phyloP scores from a whole-genome alignment of 2,888 invertebrate genomes.

The Hyalella azteca region DNA sequence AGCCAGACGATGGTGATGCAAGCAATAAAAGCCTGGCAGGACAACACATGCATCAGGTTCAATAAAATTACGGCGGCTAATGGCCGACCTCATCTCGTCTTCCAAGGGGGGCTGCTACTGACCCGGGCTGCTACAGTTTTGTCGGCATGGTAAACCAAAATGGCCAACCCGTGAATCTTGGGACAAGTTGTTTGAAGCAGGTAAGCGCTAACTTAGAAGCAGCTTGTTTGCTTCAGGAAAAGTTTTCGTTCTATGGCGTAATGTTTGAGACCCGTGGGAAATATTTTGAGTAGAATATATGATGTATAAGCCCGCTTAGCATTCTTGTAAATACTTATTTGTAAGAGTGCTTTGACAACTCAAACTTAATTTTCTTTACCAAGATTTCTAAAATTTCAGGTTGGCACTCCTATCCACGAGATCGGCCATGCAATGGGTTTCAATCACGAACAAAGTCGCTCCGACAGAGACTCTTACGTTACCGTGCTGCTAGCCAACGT shows the following conservation, averaged over 20 bases:
- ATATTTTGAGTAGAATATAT: not conserved
- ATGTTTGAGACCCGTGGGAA: not conserved
- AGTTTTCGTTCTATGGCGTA: not conserved
- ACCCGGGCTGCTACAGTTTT: not conserved
- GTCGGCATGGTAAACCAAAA: not conserved
- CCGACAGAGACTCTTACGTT: not conserved
- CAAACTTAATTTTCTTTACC: not conserved
- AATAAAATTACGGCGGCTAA: not conserved
- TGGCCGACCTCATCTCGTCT: not conserved
- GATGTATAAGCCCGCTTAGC: not conserved
- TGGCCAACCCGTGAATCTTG: not conserved
- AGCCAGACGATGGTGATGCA: not conserved
- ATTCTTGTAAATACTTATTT: not conserved
- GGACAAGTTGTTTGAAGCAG: not conserved
- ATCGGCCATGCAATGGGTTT: not conserved
- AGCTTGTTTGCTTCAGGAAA: not conserved
- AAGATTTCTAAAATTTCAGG: not conserved
- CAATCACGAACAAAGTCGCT: not conserved
- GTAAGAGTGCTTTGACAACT: not conserved
- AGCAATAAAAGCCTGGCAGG: not conserved
- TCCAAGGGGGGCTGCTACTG: not conserved
- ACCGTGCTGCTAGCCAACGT: not conserved
- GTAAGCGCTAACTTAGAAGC: not conserved
- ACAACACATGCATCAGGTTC: not conserved
- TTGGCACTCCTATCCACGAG: not conserved